Evolutionary conservation across 2,888 invertebrate genomes (phyloP).

Genomic region (Monopis laevigella): DNA sequence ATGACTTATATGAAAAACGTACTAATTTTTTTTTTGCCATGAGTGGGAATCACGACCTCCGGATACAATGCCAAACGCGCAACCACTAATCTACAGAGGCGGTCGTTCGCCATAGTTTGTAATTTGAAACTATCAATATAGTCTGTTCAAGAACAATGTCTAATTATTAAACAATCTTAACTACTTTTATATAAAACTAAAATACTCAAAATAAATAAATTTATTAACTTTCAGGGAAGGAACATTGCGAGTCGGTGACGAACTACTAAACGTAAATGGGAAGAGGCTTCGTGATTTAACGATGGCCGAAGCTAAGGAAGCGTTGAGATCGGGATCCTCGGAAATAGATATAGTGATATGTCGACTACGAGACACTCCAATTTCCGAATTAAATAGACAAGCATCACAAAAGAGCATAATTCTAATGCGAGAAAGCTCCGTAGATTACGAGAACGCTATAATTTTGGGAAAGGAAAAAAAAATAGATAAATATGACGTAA

Average conservation of each 20-base stretch:
- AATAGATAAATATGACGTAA: slow-evolving; percentile 63
- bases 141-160: no score
- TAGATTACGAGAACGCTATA: slow-evolving; percentile 74
- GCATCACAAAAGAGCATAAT: slow-evolving; percentile 30
- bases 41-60: no score
- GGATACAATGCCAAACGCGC: no score
- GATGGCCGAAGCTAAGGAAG: slow-evolving; percentile 72
- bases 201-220: not conserved
- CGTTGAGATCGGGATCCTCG: slow-evolving; percentile 68
- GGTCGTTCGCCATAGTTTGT: no score
- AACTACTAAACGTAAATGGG: slow-evolving; percentile 78
- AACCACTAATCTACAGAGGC: no score
- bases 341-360: slow-evolving; percentile 75
- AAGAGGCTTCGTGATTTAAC: slow-evolving; percentile 72
- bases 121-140: no score
- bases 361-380: slow-evolving; percentile 48
- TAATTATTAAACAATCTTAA: no score
- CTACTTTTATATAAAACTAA: no score
- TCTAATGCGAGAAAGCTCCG: slow-evolving; percentile 72
- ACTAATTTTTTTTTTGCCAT: no score
- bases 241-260: slow-evolving; percentile 73
- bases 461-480: slow-evolving; percentile 62
- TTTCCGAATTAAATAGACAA: slow-evolving; percentile 22
- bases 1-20: no score
- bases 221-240: slow-evolving; percentile 63